phyloP scores from a whole-genome alignment of 2,113 vertebrate genomes.

The Aythya baeri region DNA sequence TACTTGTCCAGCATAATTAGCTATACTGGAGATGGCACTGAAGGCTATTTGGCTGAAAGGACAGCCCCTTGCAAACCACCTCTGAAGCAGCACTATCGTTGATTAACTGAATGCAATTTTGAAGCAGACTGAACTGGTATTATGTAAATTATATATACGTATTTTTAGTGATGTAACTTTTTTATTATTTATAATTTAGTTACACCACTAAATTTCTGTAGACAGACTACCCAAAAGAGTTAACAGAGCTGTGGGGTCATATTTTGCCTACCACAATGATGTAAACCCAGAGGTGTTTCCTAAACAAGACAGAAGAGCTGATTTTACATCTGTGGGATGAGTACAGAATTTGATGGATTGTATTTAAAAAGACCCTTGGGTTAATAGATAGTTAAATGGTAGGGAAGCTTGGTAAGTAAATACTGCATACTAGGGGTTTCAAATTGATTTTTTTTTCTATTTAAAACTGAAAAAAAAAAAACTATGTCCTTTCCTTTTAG shows the following conservation, averaged over 20 bases:
- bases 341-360: neutral
- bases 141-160: too few relatives aligned
- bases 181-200: neutral
- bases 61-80: neutral
- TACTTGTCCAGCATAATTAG: accelerated
- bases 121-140: neutral
- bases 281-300: neutral
- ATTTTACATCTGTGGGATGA: neutral
- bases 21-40: neutral
- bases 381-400: neutral
- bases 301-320: neutral
- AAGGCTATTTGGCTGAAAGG: neutral
- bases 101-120: neutral
- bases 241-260: neutral
- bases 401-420: neutral
- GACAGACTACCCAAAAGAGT: neutral
- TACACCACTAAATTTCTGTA: neutral
- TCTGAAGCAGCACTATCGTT: neutral
- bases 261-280: neutral
- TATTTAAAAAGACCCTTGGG: neutral
- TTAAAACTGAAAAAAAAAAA: neutral
- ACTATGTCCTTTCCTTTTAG: neutral
- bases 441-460: neutral
- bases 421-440: neutral
- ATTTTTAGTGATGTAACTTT: too few relatives aligned